A percentile compares a stretch with the other conserved stretches of the same genome.
These are phyloP conservation scores for Tryphoninae sp. DNA, from an alignment of 2,888 invertebrate genomes.

Conservation along the genomic window DNA sequence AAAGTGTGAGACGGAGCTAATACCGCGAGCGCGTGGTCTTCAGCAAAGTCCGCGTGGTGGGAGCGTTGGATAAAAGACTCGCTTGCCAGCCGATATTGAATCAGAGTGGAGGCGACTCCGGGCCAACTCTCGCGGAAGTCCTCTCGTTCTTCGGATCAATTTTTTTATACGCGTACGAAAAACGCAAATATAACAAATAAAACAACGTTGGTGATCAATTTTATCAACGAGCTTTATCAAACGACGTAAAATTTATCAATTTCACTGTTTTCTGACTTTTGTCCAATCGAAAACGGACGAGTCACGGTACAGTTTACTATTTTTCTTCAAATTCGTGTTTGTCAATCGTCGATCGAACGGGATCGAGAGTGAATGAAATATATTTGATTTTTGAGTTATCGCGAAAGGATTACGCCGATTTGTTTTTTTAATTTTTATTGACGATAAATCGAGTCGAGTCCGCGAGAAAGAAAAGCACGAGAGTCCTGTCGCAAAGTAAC, in stretches of 20 bases:
- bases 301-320: slow-evolving; percentile 37
- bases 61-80: slow-evolving; percentile 78
- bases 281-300: background rate
- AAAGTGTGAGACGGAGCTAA: background rate
- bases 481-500: slow-evolving; percentile 26
- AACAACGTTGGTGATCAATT: background rate
- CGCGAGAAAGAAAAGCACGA: background rate
- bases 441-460: slow-evolving; percentile 3
- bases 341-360: background rate
- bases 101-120: slow-evolving; percentile 79
- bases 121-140: slow-evolving; percentile 70
- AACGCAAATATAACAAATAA: background rate
- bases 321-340: background rate
- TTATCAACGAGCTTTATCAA: background rate
- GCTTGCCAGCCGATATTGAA: slow-evolving; percentile 77
- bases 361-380: background rate
- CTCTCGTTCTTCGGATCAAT: slow-evolving; percentile 42
- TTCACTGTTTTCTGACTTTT: slow-evolving; percentile 34
- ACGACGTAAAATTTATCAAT: too few species aligned
- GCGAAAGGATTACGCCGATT: slow-evolving; percentile 44
- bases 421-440: background rate
- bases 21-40: slow-evolving; percentile 45
- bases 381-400: background rate
- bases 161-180: slow-evolving; percentile 18
- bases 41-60: slow-evolving; percentile 71